Evolutionary conservation across 2,888 invertebrate genomes (phyloP).

Genomic region (Gisinianus flammeolus): DNA sequence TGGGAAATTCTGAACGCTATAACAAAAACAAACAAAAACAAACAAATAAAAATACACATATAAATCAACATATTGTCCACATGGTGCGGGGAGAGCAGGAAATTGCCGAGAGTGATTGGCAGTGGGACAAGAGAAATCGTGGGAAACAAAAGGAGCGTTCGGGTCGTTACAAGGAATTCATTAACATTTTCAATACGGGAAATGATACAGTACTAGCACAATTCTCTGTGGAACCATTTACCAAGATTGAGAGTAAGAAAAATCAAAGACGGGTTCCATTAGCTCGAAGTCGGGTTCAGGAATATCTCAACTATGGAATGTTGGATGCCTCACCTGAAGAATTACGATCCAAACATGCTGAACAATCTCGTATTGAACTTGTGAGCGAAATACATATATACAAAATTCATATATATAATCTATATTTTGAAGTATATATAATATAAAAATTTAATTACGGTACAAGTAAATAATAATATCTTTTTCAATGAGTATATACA

Average conservation of each 20-base stretch:
- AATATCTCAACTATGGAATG: constrained; percentile 52
- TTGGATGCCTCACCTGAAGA: constrained; percentile 39
- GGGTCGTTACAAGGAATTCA: constrained; percentile 54
- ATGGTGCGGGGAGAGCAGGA: constrained; percentile 66
- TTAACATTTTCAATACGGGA: constrained; percentile 42
- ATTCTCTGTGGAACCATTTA: constrained; percentile 5
- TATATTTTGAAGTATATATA: too few relatives aligned
- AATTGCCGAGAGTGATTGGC: constrained; percentile 87
- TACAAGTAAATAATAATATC: too few relatives aligned
- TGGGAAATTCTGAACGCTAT: not conserved
- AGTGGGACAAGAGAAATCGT: constrained; percentile 84
- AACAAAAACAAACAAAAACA: not conserved
- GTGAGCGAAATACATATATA: constrained; percentile 33
- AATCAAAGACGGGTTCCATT: constrained; percentile 11
- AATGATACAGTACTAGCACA: constrained; percentile 45
- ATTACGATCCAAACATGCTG: constrained; percentile 34
- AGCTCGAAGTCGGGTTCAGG: constrained; percentile 39
- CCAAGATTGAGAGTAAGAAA: not conserved
- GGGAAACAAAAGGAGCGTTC: constrained; percentile 76
- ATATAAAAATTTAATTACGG: too few relatives aligned
- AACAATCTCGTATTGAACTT: constrained; percentile 31
- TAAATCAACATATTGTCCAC: too few relatives aligned
- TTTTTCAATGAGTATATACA: too few relatives aligned
- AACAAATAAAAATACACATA: too few relatives aligned
- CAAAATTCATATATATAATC: not conserved